These are phyloP conservation scores for Fabriciana adippe DNA, from an alignment of 2,888 invertebrate genomes.

Conservation along the genomic window DNA sequence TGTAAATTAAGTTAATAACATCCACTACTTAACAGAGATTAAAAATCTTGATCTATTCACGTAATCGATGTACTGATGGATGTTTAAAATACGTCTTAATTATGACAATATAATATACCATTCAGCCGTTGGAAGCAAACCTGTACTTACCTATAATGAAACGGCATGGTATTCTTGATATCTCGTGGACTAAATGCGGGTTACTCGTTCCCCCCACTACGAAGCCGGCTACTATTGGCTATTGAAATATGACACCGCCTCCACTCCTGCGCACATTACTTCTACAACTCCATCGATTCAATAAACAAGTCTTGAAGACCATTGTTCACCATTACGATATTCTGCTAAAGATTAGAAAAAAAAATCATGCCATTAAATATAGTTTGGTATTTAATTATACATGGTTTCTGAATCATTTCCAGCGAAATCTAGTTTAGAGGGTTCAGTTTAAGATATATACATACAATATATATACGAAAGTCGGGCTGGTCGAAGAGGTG, in stretches of 20 bases:
- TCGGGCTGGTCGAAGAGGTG: constrained; percentile 42
- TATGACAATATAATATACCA: constrained; percentile 39
- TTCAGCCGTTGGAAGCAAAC: constrained; percentile 33
- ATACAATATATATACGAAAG: constrained; percentile 1
- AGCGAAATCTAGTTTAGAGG: no score
- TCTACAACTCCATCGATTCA: constrained; percentile 77
- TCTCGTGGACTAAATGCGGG: constrained; percentile 66
- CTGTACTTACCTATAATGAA: constrained; percentile 47
- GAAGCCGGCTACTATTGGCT: constrained; percentile 70
- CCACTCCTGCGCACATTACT: constrained; percentile 74
- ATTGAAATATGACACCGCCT: constrained; percentile 69
- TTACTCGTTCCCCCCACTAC: constrained; percentile 76
- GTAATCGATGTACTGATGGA: neutral
- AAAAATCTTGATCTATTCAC: constrained; percentile 3
- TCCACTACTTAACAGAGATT: neutral
- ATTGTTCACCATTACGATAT: constrained; percentile 69
- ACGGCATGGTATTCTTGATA: constrained; percentile 58
- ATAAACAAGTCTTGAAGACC: constrained; percentile 79
- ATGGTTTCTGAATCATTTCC: neutral
- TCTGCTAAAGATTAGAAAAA: constrained; percentile 68
- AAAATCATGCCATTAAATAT: constrained; percentile 57
- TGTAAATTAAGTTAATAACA: neutral
- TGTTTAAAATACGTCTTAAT: constrained; percentile 51
- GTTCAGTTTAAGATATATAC: no score
- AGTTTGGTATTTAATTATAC: constrained; percentile 43